Evolutionary conservation across 2,888 invertebrate species (phyloP), one percentile per base, ranked within the genome.

Genomic region (Caenorhabditis sp.): DNA sequence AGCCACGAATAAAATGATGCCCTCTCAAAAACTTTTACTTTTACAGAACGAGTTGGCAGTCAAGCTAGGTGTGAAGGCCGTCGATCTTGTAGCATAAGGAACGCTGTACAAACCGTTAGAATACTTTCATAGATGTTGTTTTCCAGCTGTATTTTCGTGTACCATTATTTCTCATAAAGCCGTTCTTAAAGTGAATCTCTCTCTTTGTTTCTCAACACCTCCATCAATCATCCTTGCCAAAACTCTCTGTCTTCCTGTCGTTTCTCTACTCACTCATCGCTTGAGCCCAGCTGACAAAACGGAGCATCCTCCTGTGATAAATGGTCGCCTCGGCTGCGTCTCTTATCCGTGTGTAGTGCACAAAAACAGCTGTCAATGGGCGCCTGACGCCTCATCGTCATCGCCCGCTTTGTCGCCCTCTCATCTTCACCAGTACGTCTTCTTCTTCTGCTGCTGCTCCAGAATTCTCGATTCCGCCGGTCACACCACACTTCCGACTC

Each of bases 21-120:
- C 69, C 28, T 24, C 51, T 13, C 2, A 37, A 9, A 22, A 35
- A 53, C 40, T 24, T n/a, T 9, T 47, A 62, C 5, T 62, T 83
- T 87, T 67, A n/a, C 86, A 87, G 87, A 80, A 85, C 64, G 83
- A 85, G n/a, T 64, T 88, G 40, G 88, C 87, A 8, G 68, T 65
- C 24, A 71, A 84, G 22, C 68, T 88, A 47, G 79, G 80, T n/a
- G 80, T 88, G 37, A 76, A 84, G 35, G 64, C 72, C 0, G 81
- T 76, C 2, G 58, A 76, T 20, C 32, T 70, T 32, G 40, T 81
- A 13, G 56, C 56, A 35, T 72, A 32, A 32, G 8, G 22, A 26
- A 8, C 24, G 2, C n/a, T 60, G 22, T 40, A 40, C 2, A 60
- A 40, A 40, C 2, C 1, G 8, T 40, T n/a, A 47, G n/a, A 47